phyloP scores from a whole-genome alignment of 1,140 invertebrate genomes.

The Notospermus geniculatus region DNA sequence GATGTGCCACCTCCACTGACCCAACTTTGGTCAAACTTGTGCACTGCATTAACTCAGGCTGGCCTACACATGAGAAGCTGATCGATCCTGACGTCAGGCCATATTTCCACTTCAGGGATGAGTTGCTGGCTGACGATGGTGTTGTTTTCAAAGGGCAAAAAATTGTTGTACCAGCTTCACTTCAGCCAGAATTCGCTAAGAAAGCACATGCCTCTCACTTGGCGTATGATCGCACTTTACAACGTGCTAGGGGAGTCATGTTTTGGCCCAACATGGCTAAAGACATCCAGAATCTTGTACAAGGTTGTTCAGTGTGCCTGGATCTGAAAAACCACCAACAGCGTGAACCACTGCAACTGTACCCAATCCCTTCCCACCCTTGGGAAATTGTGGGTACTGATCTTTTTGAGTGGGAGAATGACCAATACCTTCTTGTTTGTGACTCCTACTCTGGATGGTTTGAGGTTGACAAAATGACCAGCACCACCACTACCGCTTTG shows the following conservation, averaged over 20 bases:
- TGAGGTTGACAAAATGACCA: background rate
- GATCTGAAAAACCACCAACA: constrained; percentile 3
- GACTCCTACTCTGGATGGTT: constrained; percentile 22
- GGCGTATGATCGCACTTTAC: constrained; percentile 24
- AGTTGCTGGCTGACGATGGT: background rate
- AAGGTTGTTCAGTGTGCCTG: constrained; percentile 22
- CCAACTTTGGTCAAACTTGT: background rate
- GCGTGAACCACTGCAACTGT: constrained; percentile 21
- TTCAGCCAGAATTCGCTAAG: background rate
- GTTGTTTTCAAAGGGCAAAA: background rate
- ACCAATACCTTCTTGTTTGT: constrained; percentile 18
- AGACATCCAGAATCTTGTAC: constrained; percentile 28
- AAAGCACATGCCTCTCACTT: constrained; percentile 24
- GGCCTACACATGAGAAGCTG: background rate
- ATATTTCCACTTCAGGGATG: background rate
- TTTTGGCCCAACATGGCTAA: constrained; percentile 33
- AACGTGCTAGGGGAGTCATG: constrained; percentile 16
- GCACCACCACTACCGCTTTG: background rate
- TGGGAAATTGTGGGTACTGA: constrained; percentile 25
- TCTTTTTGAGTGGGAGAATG: constrained; percentile 17
- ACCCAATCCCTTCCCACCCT: constrained; percentile 18
- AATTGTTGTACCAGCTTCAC: background rate
- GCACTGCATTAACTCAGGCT: background rate
- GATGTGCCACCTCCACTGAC: background rate
- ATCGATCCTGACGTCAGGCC: background rate